phyloP scores from a whole-genome alignment of 92 coral and sea anemone genomes.

The Zoanthus gigantus region DNA sequence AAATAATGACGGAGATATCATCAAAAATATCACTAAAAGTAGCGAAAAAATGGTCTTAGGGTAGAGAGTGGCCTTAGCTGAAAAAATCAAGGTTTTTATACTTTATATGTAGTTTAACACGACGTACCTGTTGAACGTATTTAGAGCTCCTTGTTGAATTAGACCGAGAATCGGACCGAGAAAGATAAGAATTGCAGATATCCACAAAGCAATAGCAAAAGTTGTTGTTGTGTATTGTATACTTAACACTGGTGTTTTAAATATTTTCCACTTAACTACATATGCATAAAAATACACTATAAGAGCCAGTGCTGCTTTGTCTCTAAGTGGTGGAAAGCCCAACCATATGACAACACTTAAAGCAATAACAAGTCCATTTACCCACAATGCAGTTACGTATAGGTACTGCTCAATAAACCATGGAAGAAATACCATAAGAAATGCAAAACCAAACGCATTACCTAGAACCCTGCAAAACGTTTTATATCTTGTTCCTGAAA shows the following conservation, averaged over 20 bases:
- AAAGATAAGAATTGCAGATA: not conserved
- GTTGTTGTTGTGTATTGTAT: not conserved
- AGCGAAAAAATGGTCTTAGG: too few relatives aligned
- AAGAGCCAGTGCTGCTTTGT: slow-evolving; percentile 75
- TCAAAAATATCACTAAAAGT: too few relatives aligned
- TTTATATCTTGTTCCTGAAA: not conserved
- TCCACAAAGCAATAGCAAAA: not conserved
- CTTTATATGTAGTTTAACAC: too few relatives aligned
- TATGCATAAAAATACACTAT: slow-evolving; percentile 80
- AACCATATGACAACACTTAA: slow-evolving; percentile 73
- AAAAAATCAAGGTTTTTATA: too few relatives aligned
- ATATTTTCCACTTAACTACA: slow-evolving; percentile 85
- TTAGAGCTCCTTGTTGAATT: not conserved
- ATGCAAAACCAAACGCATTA: slow-evolving; percentile 51
- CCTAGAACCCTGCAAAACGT: not conserved
- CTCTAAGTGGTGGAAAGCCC: slow-evolving; percentile 83
- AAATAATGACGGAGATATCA: too few relatives aligned
- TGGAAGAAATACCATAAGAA: slow-evolving; percentile 83
- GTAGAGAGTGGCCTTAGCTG: too few relatives aligned
- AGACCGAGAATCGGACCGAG: not conserved
- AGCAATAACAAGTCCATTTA: slow-evolving; percentile 50
- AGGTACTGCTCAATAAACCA: slow-evolving; percentile 81
- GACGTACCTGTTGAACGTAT: too few relatives aligned
- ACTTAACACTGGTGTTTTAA: slow-evolving; percentile 67
- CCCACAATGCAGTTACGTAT: slow-evolving; percentile 68